A percentile compares a stretch with the other conserved stretches of the same genome.
These are phyloP conservation scores for Sphecodes monilicornis DNA, from an alignment of 2,888 invertebrate genomes.

Conservation along the genomic window DNA sequence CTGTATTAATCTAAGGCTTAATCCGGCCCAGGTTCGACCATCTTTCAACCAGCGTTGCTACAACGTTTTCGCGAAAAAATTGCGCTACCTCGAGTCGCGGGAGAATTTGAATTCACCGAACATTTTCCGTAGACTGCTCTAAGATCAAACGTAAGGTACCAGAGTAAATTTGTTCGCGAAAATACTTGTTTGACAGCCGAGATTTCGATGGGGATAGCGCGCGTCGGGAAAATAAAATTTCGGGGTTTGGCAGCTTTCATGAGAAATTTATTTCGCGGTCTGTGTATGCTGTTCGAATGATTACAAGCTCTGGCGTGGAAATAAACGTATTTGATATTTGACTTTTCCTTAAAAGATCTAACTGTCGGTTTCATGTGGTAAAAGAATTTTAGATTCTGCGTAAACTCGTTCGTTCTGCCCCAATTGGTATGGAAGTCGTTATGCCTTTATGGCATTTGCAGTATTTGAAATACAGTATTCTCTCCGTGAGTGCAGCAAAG, in stretches of 20 bases:
- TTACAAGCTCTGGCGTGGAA: background rate
- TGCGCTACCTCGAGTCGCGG: background rate
- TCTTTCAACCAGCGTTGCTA: background rate
- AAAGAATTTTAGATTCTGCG: background rate
- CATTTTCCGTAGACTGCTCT: too few relatives aligned
- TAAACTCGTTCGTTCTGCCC: background rate
- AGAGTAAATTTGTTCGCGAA: background rate
- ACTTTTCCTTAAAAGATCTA: background rate
- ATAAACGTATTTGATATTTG: background rate
- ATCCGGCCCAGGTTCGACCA: background rate
- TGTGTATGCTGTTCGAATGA: constrained; percentile 8
- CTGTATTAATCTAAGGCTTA: background rate
- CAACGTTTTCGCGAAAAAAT: background rate
- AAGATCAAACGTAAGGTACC: background rate
- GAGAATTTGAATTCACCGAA: constrained; percentile 9
- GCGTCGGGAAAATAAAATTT: constrained; percentile 9
- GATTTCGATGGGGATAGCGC: background rate
- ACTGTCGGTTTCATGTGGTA: background rate
- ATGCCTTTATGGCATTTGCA: background rate
- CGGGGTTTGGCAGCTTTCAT: background rate
- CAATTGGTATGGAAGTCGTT: background rate
- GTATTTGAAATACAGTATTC: background rate
- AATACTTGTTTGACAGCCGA: background rate
- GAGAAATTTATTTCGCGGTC: background rate
- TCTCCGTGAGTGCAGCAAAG: too few relatives aligned